phyloP scores from a whole-genome alignment of 2,113 vertebrate species.

The Poeciliopsis retropinna region DNA sequence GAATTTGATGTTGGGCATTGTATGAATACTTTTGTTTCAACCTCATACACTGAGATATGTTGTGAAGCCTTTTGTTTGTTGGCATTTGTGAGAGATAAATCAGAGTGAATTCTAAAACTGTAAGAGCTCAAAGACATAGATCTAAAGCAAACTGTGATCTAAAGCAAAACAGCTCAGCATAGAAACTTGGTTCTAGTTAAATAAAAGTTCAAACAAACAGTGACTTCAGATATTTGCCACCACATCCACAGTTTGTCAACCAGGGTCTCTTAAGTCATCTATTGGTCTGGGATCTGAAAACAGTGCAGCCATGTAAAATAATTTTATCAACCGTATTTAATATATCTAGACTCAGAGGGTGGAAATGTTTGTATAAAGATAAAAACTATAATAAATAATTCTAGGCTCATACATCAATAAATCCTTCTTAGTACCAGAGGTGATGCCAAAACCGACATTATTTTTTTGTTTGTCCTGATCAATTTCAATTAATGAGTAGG shows the following conservation, averaged over 20 bases:
- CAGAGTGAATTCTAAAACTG: not conserved
- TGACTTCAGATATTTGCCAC: conserved; percentile 29
- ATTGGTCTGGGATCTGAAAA: conserved; percentile 27
- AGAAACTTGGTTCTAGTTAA: conserved; percentile 7
- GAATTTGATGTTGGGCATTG: not conserved
- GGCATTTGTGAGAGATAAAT: not conserved
- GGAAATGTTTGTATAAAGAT: not conserved
- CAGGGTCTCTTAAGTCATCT: conserved; percentile 31
- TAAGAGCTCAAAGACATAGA: not conserved
- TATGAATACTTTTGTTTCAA: not conserved
- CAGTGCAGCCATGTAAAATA: conserved; percentile 36
- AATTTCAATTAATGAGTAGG: no score
- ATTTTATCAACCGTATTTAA: conserved; percentile 11
- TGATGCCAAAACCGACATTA: no score
- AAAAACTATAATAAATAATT: not conserved
- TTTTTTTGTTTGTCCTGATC: no score
- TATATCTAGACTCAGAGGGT: not conserved
- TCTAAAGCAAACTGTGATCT: not conserved
- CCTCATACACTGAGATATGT: not conserved
- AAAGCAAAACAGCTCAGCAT: conserved; percentile 14
- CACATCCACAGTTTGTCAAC: conserved; percentile 16
- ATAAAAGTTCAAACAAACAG: conserved; percentile 23
- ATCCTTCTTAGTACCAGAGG: no score
- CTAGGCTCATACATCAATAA: no score
- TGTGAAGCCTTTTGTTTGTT: not conserved